Base-by-base conservation (phyloP, 2,888 invertebrate species). In the Acanthosepion pharaonis region DNA sequence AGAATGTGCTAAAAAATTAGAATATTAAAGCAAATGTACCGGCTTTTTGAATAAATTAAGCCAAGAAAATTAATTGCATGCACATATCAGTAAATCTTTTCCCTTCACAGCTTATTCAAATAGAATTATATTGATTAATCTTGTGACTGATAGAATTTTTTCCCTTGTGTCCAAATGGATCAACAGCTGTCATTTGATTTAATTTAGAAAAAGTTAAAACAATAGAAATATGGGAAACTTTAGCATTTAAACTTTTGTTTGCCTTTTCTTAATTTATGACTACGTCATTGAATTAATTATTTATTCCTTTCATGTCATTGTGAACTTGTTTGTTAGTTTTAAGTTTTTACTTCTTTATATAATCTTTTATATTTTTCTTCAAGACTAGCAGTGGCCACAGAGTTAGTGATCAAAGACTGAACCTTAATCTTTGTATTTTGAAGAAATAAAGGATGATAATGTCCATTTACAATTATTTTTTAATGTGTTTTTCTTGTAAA, bases 161-260 rank as follows among this genome's bases (percentile, higher is more conserved):
- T 18, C 78, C 15, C 15, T 78, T 11, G 33, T 78, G 78, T 78
- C 78, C n/a, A 33, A 78, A 78, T 78, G 78, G n/a, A 78, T 78
- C 78, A 78, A 78, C 78, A 78, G 78, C 78, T 78, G 78, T 78
- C 78, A 78, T n/a, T 78, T n/a, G n/a, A 78, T n/a, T 78, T 33
- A 78, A 78, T 78, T 78, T 9, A 78, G n/a, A 78, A n/a, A 78
- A 78, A 9, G 1, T 11, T 5, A n/a, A 33, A 78, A 78, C 0
- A 78, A 78, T n/a, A 33, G 6, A n/a, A n/a, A 18, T 5, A 78
- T 9, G 33, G 33, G 11, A n/a, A 78, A n/a, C 11, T n/a, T 15
- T 15, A n/a, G 18, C 78, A 15, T 15, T n/a, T n/a, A 33, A 78
- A 78, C 4, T 78, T 78, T 33, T 78, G 15, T 15, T 78, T 15